Percentiles rank a stretch among this genome's conserved stretches.
Evolutionary conservation across 2,113 vertebrate genomes (phyloP).

Genomic region (Amia ocellicauda): DNA sequence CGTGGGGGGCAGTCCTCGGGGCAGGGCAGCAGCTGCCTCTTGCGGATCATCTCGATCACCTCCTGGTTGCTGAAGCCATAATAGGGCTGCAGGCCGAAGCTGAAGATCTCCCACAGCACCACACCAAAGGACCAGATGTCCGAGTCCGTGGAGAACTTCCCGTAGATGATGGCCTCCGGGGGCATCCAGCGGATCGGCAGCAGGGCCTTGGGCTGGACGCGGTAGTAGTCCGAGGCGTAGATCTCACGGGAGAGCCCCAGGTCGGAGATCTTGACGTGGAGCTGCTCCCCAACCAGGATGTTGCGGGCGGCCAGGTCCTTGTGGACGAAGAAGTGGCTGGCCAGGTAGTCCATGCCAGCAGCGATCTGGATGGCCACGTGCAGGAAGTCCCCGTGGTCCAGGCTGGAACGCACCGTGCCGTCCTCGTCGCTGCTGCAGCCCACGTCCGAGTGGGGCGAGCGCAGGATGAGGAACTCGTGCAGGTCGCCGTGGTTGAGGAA

Average conservation of each 20-base stretch:
- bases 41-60: constrained; percentile 96
- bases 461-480: constrained; percentile 97
- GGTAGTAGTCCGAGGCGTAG: constrained; percentile 91
- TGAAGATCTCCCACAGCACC: constrained; percentile 96
- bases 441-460: constrained; percentile 90
- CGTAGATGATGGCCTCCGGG: constrained; percentile 88
- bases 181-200: constrained; percentile 98
- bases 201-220: constrained; percentile 84
- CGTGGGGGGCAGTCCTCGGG: constrained; percentile 95
- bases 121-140: constrained; percentile 98
- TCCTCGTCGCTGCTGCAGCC: constrained; percentile 98
- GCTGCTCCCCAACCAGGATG: constrained; percentile 91
- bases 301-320: constrained; percentile 96
- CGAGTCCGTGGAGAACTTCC: constrained; percentile 92
- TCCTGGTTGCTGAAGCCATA: constrained; percentile 98
- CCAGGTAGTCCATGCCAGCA: constrained; percentile 93
- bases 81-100: constrained; percentile 93
- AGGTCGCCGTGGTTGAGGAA: constrained; percentile 92
- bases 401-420: constrained; percentile 90
- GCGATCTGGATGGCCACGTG: constrained; percentile 91
- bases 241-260: constrained; percentile 92
- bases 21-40: constrained; percentile 89
- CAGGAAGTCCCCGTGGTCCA: constrained; percentile 93
- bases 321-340: constrained; percentile 88
- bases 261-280: constrained; percentile 95